phyloP scores from a whole-genome alignment of 2,888 invertebrate genomes.

The Zele albiditarsus region DNA sequence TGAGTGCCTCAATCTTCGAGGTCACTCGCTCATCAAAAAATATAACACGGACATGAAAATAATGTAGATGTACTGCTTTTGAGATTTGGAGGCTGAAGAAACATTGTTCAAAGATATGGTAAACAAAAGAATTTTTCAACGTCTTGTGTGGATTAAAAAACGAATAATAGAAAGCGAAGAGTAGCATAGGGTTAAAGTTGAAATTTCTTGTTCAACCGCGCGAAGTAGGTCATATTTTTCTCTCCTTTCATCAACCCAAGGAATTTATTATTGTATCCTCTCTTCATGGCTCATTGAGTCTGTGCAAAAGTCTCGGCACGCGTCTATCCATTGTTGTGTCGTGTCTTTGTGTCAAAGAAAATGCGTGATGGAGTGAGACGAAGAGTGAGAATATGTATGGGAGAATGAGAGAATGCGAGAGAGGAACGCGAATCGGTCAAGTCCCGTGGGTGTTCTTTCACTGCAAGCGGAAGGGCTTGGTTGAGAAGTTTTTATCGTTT shows the following conservation, averaged over 20 bases:
- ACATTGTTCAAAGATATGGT: not conserved
- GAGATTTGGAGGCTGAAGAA: not conserved
- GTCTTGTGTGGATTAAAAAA: not conserved
- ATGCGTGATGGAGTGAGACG: not conserved
- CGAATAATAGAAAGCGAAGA: not conserved
- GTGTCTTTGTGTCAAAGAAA: conserved; percentile 19
- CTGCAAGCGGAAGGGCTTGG: conserved; percentile 35
- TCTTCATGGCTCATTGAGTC: conserved; percentile 31
- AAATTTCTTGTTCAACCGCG: conserved; percentile 12
- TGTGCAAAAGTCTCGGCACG: conserved; percentile 36
- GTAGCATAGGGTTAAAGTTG: not conserved
- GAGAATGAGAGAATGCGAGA: not conserved
- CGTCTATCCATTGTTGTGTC: conserved; percentile 28
- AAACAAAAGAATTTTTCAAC: not conserved
- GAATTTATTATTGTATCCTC: conserved; percentile 29
- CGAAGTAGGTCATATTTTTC: conserved; percentile 22
- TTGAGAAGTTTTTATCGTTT: conserved; percentile 52
- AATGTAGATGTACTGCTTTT: not conserved
- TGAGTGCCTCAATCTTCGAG: not conserved
- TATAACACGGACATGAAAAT: not conserved
- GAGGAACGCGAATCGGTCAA: conserved; percentile 26
- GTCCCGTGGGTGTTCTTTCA: conserved; percentile 33
- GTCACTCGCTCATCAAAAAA: not conserved
- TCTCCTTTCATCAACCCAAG: not conserved
- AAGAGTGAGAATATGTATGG: not conserved